Conservation (phyloP, 2,113 vertebrate genomes). For the Hemibates koningsi region DNA sequence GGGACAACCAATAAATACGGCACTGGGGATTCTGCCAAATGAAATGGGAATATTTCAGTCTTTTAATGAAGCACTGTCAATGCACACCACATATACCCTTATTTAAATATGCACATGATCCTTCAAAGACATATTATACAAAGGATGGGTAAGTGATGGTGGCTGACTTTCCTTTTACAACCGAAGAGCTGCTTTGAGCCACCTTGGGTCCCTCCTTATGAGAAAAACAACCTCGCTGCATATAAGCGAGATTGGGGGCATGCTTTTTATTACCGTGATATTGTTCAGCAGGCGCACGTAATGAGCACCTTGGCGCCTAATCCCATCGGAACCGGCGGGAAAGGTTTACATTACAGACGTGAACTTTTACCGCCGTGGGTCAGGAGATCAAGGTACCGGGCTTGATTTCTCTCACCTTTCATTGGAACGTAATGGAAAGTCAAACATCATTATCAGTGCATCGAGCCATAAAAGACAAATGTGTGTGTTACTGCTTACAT, state of each 20-base stretch:
- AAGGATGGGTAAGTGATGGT: slow-evolving; percentile 42
- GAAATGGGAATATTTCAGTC: slow-evolving; percentile 62
- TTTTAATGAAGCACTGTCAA: slow-evolving; percentile 66
- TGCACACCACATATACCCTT: slow-evolving; percentile 23
- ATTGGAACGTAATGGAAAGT: slow-evolving; percentile 67
- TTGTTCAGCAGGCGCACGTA: slow-evolving; percentile 35
- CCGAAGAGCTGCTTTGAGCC: slow-evolving; percentile 28
- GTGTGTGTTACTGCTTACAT: slow-evolving; percentile 54
- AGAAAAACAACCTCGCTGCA: slow-evolving; percentile 40
- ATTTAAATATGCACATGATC: slow-evolving; percentile 50
- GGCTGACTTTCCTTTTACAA: slow-evolving; percentile 47
- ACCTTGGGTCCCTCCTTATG: slow-evolving; percentile 20
- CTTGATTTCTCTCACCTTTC: slow-evolving; percentile 48
- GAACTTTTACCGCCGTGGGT: slow-evolving; percentile 27
- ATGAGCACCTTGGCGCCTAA: slow-evolving; percentile 34
- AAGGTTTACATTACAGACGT: slow-evolving; percentile 31
- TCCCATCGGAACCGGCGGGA: slow-evolving; percentile 12
- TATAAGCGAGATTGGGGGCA: slow-evolving; percentile 33
- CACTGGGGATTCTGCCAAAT: slow-evolving; percentile 51
- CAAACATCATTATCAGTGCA: slow-evolving; percentile 69
- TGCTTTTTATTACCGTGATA: slow-evolving; percentile 47
- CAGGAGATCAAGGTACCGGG: slow-evolving; percentile 11
- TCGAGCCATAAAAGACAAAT: slow-evolving; percentile 62
- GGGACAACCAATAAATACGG: slow-evolving; percentile 65
- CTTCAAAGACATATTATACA: slow-evolving; percentile 56